phyloP scores from a whole-genome alignment of 2,113 vertebrate species.

The Sterna hirundo region DNA sequence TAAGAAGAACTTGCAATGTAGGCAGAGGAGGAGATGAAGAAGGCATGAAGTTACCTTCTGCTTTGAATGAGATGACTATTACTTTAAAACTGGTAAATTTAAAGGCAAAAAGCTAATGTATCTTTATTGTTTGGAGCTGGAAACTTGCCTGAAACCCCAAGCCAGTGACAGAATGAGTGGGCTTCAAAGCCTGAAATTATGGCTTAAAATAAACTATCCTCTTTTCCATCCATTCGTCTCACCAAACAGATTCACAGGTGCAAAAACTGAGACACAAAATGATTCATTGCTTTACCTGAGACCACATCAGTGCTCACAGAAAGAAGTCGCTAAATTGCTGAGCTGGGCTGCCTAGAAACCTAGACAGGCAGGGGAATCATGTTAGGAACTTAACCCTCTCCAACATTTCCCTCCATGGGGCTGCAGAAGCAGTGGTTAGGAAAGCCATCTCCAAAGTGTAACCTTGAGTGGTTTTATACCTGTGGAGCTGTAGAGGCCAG shows the following conservation, averaged over 20 bases:
- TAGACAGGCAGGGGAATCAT: background rate
- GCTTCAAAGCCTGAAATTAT: background rate
- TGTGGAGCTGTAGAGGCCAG: background rate
- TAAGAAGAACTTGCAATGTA: background rate
- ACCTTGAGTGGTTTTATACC: background rate
- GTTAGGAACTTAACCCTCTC: background rate
- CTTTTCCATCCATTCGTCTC: background rate
- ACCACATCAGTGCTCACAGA: background rate
- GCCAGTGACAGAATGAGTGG: background rate
- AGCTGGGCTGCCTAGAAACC: background rate
- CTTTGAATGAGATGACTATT: background rate
- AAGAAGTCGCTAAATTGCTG: background rate
- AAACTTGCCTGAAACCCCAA: background rate
- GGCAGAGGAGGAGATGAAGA: background rate
- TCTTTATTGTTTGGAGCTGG: background rate
- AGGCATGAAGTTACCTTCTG: background rate
- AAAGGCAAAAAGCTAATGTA: background rate
- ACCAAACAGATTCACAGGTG: background rate
- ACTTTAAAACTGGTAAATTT: background rate
- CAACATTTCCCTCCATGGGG: background rate
- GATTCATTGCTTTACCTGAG: background rate
- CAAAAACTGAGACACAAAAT: background rate
- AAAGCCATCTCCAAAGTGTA: background rate
- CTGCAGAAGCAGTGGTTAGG: background rate
- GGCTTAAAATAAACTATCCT: conserved; percentile 6